Evolutionary conservation across 1,140 invertebrate species (phyloP), one percentile per base, ranked within the genome.

Genomic region (Drosophila sproati): DNA sequence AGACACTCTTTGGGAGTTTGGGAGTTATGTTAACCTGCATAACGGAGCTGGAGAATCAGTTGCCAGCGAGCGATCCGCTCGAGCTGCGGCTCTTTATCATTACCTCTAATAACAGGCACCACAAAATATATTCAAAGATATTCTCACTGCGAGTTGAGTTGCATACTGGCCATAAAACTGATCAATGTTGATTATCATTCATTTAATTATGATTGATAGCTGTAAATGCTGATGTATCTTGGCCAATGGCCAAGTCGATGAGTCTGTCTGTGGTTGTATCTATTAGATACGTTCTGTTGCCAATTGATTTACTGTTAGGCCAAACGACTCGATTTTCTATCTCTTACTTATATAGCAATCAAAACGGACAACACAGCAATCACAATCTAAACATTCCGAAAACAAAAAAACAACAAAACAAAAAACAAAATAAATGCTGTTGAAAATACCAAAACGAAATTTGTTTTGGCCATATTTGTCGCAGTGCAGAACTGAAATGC

Each of bases 161-260:
- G 10, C 39, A 43, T 43, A n/a, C 10, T 67, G 73, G 59, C 70
- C 69, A 87, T 88, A 88, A 88, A 83, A 77, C 86, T 88, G 85
- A 85, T 68, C 78, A 89, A 20, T 89, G 85, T 89, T 90, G 86
- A 89, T 89, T 89, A 89, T 89, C 86, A 89, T 89, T 85, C 85
- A 89, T 78, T 89, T 89, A 89, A 89, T 89, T 89, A 89, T 89
- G 85, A 89, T 89, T 89, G 85, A 89, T 89, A 89, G 85, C 85
- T 89, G 85, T 89, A 89, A 89, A 89, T 88, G 77, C 55, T 82
- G 80, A 82, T 78, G 56, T 50, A 59, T 68, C 45, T 51, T 47
- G 50, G 73, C 56, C 62, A 67, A 45, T 62, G 7, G 12, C 59
- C 35, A 10, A 7, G 34, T 43, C 57, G 10, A 5, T 59, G 29